These are phyloP conservation scores for Dysidea cf. avara DNA, from an alignment of 37 sponge, comb jelly and placozoan species.

Conservation along the genomic window DNA sequence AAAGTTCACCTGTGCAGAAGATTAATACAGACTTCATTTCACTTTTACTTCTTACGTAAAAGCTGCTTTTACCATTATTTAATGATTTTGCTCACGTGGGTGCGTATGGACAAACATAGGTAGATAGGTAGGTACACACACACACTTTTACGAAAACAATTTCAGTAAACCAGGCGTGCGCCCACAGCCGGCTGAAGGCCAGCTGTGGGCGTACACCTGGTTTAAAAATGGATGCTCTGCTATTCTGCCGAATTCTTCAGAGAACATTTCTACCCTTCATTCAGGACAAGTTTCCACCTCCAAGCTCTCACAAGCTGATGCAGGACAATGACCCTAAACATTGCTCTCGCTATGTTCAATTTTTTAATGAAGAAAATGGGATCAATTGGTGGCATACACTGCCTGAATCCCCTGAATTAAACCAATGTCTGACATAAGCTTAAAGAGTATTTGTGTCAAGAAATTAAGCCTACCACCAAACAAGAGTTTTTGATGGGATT, in stretches of 20 bases:
- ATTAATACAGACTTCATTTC: no score
- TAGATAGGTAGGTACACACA: no score
- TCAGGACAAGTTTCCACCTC: conserved; percentile 1
- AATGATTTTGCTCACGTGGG: no score
- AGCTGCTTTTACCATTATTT: no score
- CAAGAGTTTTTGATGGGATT: conserved; percentile 24
- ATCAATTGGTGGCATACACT: conserved; percentile 43
- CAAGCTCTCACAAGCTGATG: conserved; percentile 5
- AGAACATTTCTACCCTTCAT: conserved; percentile 14
- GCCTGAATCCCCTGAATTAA: conserved; percentile 29
- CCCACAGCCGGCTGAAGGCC: no score
- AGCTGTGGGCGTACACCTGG: no score
- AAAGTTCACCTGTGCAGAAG: no score
- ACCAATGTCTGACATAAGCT: conserved; percentile 38
- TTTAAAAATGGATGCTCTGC: conserved; percentile 32
- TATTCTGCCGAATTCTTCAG: background rate
- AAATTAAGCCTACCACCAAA: conserved; percentile 33
- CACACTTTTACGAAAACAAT: no score
- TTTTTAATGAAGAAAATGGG: background rate
- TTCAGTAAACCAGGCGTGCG: no score
- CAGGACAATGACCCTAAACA: conserved; percentile 25
- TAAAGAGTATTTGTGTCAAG: conserved; percentile 25
- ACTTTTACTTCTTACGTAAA: no score
- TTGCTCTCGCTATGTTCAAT: background rate
- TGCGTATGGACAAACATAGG: no score